These are phyloP conservation scores for Tolypeutes matacus DNA, from an alignment of 2,797 vertebrate genomes.

Conservation along the genomic window DNA sequence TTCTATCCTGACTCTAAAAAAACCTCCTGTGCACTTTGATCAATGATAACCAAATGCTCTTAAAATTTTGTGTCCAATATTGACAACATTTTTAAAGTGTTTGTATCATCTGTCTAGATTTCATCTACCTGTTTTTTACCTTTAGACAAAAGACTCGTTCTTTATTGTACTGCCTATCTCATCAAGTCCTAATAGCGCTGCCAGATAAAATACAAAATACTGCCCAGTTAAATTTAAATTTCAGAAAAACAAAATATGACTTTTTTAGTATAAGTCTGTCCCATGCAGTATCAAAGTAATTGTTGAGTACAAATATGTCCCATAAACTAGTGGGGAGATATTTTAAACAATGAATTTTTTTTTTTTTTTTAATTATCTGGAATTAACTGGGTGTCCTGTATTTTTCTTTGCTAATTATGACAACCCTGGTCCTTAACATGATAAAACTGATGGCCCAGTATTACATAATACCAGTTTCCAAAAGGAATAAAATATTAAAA, in stretches of 20 bases:
- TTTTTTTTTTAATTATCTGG: too few species aligned
- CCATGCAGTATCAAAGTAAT: too few species aligned
- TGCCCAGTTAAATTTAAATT: not conserved
- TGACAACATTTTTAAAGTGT: not conserved
- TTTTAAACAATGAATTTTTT: too few species aligned
- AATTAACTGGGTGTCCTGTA: not conserved
- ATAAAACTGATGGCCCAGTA: not conserved
- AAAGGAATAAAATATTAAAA: slow-evolving; percentile 45
- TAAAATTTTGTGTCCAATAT: slow-evolving; percentile 12
- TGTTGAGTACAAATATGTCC: not conserved
- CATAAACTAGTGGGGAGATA: not conserved
- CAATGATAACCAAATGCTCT: not conserved
- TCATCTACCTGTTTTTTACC: slow-evolving; percentile 16
- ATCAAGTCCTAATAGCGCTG: not conserved
- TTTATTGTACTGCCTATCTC: not conserved
- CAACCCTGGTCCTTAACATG: not conserved
- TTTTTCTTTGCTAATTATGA: not conserved
- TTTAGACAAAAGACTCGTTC: not conserved
- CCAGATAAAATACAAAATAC: not conserved
- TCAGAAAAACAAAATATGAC: slow-evolving; percentile 2
- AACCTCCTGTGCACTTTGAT: not conserved
- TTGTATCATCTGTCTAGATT: not conserved
- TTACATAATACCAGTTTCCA: slow-evolving; percentile 37
- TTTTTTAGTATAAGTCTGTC: not conserved
- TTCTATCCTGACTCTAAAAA: not conserved